Evolutionary conservation across 2,113 vertebrate species (phyloP), one percentile per base, ranked within the genome.

Genomic region (Salvelinus alpinus): DNA sequence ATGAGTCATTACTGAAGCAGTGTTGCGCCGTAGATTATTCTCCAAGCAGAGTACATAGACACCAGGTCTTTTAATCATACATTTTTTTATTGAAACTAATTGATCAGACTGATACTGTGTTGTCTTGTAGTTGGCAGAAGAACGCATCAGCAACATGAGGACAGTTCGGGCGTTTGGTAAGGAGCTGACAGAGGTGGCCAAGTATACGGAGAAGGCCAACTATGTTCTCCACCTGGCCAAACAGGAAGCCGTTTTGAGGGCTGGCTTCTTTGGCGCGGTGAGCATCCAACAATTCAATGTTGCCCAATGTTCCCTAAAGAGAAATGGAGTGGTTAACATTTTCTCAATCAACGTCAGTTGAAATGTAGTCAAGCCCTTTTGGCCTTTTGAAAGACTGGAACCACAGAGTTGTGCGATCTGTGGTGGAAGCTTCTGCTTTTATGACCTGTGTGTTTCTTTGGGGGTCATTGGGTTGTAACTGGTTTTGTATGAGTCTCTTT

Each of bases 121-220:
- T 59, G 4, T 22, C 24, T 71, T 54, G 16, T 80, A 99, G 97
- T 88, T 99, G 85, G 97, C 98, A 25, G 98, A 99, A 85, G 98
- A 99, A 82, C 93, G 96, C 11, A 97, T 99, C n/a, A 94, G 97
- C 88, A 99, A 97, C 81, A 87, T 99, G 78, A 92, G 98, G 84
- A 99, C 98, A 1, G 96, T 99, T 75, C 91, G 98, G 74, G 96
- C 96, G 69, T 99, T 99, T 82, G 96, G 96, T 25, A 97, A 99
- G 86, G 98, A 99, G 89, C 71, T 93, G 81, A 89, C 88, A 4
- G 98, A 99, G 85, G 94, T 96, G 74, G 74, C 87, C 72, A 92
- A 90, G 29, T 99, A 99, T 29, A 85, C 80, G 31, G 81, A 83
- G 81, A 96, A 93, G 87, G 89, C 94, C 27, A 92, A 95, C 73